Evolutionary conservation across 2,888 invertebrate species (phyloP).

Genomic region (Hyalella azteca): DNA sequence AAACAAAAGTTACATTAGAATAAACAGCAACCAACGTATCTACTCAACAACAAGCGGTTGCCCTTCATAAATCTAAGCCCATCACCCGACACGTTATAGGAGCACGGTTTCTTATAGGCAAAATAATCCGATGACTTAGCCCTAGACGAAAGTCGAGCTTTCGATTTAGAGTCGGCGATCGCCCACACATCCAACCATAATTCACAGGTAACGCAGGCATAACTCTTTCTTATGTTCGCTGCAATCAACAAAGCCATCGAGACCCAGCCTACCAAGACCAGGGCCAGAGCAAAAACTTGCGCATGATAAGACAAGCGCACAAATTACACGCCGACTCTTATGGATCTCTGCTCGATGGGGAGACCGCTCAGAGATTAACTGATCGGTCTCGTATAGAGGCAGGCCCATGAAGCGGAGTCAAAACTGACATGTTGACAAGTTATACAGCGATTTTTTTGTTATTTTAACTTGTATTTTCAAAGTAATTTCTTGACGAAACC

Average conservation of each 20-base stretch:
- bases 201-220: slow-evolving; percentile 1
- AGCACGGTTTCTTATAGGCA: not conserved
- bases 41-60: not conserved
- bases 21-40: not conserved
- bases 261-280: not conserved
- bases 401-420: not conserved
- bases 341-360: not conserved
- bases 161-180: slow-evolving; percentile 5
- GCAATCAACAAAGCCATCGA: slow-evolving; percentile 21
- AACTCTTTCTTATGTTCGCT: slow-evolving; percentile 11
- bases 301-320: slow-evolving; percentile 10
- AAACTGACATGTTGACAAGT: not conserved
- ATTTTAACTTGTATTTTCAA: too few relatives aligned
- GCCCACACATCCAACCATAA: slow-evolving; percentile 3
- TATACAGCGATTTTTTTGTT: too few relatives aligned
- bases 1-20: not conserved
- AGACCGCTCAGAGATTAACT: not conserved
- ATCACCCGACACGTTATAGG: not conserved
- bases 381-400: not conserved
- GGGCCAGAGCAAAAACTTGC: not conserved
- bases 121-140: slow-evolving; percentile 8
- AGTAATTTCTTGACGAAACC: too few relatives aligned
- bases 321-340: not conserved
- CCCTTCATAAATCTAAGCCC: not conserved
- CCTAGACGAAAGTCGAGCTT: not conserved